These are phyloP conservation scores for Phytoseiulus persimilis DNA, from an alignment of 2,888 invertebrate genomes.

Conservation along the genomic window DNA sequence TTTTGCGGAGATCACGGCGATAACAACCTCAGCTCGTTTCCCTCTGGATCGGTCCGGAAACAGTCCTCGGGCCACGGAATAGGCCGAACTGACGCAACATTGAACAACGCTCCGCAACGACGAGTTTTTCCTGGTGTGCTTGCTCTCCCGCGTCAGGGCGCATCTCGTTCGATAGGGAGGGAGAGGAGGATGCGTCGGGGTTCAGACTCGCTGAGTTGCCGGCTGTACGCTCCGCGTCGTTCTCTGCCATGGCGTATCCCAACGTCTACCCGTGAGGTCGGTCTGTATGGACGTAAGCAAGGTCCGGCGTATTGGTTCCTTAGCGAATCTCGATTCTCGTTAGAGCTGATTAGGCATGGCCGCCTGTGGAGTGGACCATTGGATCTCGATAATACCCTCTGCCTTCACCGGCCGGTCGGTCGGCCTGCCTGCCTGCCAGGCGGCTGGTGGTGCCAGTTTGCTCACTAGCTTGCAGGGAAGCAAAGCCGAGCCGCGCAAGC, in stretches of 20 bases:
- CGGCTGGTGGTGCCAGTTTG: no score
- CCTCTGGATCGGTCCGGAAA: background rate
- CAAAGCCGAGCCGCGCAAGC: background rate
- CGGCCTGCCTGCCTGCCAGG: background rate
- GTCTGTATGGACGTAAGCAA: background rate
- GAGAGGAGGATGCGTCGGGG: background rate
- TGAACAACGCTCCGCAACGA: background rate
- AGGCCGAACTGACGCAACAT: background rate
- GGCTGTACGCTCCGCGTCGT: background rate
- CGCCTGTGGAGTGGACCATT: conserved; percentile 5
- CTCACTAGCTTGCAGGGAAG: no score
- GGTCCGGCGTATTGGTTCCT: background rate
- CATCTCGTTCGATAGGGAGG: background rate
- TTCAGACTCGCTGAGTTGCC: background rate
- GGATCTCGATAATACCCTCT: background rate
- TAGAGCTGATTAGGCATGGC: conserved; percentile 5
- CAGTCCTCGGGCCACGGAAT: background rate
- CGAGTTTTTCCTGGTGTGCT: background rate
- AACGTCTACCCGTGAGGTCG: background rate
- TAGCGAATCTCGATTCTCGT: background rate
- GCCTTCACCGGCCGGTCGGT: background rate
- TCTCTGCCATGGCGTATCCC: background rate
- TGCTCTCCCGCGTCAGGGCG: background rate
- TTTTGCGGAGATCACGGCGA: background rate
- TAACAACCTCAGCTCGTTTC: background rate